Conservation (phyloP, 2,797 vertebrate species). For the Erethizon dorsatum region DNA sequence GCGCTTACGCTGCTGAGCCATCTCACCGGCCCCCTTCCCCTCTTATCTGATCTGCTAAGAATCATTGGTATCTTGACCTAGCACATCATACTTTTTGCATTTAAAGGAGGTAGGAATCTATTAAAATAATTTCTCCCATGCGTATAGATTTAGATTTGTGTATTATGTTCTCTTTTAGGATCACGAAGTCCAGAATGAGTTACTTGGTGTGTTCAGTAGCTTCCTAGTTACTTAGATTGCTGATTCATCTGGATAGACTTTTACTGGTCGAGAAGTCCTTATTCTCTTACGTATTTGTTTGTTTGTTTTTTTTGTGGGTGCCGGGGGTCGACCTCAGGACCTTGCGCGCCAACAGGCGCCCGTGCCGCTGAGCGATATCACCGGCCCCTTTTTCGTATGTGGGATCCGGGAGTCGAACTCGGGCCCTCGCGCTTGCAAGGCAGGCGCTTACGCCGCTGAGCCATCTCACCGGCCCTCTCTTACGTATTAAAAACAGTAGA, state of each 20-base stretch:
- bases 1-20: too few species aligned
- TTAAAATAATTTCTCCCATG: conserved; percentile 7
- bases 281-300: neutral
- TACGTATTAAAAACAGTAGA: neutral
- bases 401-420: too few species aligned
- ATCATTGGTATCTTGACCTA: neutral
- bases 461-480: too few species aligned
- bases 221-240: conserved; percentile 41
- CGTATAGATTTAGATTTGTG: neutral
- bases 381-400: too few species aligned
- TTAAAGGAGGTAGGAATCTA: neutral
- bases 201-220: neutral
- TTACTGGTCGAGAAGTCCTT: neutral
- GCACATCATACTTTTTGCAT: neutral
- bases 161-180: neutral
- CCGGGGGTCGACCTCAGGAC: too few species aligned
- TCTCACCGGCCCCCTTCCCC: neutral
- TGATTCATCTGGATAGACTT: neutral
- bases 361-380: too few species aligned
- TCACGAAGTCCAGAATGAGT: conserved; percentile 10
- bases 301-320: too few species aligned
- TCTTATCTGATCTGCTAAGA: neutral
- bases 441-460: too few species aligned
- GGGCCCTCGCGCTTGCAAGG: too few species aligned
- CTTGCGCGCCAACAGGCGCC: too few species aligned